Evolutionary conservation across 2,888 invertebrate species (phyloP), one percentile per base, ranked within the genome.

Genomic region (Lamellibrachia columna): DNA sequence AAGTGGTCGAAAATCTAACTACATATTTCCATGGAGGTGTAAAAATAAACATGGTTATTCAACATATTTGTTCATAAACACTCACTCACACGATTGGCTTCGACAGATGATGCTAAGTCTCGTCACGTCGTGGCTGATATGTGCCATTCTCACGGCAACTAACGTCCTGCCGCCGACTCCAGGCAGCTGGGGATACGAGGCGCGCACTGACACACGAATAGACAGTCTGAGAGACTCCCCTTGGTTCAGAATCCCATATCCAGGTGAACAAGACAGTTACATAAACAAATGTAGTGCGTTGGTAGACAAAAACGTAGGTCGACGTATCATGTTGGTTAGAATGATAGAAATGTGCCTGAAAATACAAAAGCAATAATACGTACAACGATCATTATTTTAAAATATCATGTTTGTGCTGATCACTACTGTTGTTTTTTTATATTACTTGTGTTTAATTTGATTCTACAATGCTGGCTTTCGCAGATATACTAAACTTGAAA

Each of bases 321-420:
- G 40, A 40, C 40, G 11, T 92, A 58, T 40, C 40, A 7, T 92
- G n/a, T 11, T 7, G n/a, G 52, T 53, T 55, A 90, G 52, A 58
- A 53, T 92, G 52, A 92, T 7, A n/a, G 28, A 28, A 90, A 60
- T 60, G n/a, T 55, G 28, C 52, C 40, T 92, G 53, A 92, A n/a
- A 53, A 90, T n/a, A 40, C 40, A n/a, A 40, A 92, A 60, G 9
- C 55, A 55, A 55, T 7, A 55, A 8, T 55, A 2, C 9, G 9
- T 55, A 55, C 9, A 55, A 55, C 7, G 2, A 9, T 55, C 9
- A 1, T 7, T 55, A 55, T 55, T 55, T 55, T 9, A 55, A 55
- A 7, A 9, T 55, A 1, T 7, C 40, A 40, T 55, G 7, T 55
- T 55, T 9, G 1, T 9, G 55, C 3, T 9, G 55, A 9, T 55